Conservation (phyloP, 2,888 invertebrate species). For the Tetanocera ferruginea region DNA sequence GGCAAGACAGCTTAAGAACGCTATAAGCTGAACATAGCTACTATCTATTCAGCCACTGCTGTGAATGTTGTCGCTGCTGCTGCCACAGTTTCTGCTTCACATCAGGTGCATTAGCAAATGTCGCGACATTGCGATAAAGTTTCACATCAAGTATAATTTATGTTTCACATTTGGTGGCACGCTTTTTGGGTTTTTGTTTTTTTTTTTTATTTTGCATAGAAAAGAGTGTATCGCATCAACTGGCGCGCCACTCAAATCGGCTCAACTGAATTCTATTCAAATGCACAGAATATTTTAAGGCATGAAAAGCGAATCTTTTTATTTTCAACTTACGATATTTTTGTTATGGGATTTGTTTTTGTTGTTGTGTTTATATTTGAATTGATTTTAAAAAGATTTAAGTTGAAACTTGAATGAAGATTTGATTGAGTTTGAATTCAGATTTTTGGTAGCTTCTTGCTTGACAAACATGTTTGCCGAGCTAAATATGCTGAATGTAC, state of each 20-base stretch:
- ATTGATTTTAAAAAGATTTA: slow-evolving; percentile 2
- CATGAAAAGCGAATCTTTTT: neutral
- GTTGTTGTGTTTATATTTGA: neutral
- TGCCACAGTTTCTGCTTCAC: neutral
- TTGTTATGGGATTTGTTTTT: neutral
- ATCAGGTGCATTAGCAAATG: slow-evolving; percentile 40
- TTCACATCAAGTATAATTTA: slow-evolving; percentile 50
- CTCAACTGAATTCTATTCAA: neutral
- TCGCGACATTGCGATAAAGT: slow-evolving; percentile 44
- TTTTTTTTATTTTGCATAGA: neutral
- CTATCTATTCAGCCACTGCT: neutral
- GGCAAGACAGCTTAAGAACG: neutral
- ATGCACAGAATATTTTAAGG: neutral
- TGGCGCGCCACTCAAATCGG: neutral
- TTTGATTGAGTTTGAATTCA: slow-evolving; percentile 28
- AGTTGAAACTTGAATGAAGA: slow-evolving; percentile 19
- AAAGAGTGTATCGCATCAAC: neutral
- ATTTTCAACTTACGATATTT: neutral
- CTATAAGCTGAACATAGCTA: neutral
- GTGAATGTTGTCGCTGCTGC: neutral
- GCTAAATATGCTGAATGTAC: too few species aligned
- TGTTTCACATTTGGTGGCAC: slow-evolving; percentile 42
- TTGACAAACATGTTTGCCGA: neutral
- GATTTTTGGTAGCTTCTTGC: neutral
- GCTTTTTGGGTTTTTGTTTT: neutral